Percentiles rank a stretch among this genome's conserved stretches.
Evolutionary conservation across 92 coral and sea anemone genomes (phyloP).

Genomic region (Blastomussa wellsi): DNA sequence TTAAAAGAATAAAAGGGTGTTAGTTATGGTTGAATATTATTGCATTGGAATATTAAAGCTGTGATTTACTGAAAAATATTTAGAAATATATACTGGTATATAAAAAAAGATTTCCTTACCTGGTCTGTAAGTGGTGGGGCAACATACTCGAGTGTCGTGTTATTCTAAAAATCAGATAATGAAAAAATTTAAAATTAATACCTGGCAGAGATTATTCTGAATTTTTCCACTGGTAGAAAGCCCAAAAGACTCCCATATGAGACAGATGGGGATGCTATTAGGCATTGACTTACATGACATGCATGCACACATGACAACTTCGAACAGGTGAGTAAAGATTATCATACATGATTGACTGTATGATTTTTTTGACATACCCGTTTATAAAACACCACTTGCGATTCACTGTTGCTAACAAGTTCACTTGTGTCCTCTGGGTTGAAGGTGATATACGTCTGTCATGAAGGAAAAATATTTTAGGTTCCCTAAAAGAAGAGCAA

Average conservation of each 20-base stretch:
- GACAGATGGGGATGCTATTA: too few relatives aligned
- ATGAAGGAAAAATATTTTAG: background rate
- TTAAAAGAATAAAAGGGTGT: too few relatives aligned
- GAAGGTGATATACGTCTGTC: constrained; percentile 82
- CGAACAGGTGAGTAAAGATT: too few relatives aligned
- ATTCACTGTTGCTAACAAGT: constrained; percentile 92
- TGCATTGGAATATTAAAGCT: too few relatives aligned
- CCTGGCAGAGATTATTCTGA: background rate
- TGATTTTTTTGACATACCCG: constrained; percentile 64
- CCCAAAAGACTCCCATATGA: too few relatives aligned
- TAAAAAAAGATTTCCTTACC: constrained; percentile 43
- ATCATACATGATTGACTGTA: background rate
- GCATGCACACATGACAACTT: too few relatives aligned
- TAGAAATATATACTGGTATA: background rate
- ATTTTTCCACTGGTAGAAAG: background rate
- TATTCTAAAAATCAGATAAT: constrained; percentile 51
- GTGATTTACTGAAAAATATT: too few relatives aligned
- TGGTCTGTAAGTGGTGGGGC: constrained; percentile 96
- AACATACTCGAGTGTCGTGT: constrained; percentile 68
- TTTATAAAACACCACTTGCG: constrained; percentile 88
- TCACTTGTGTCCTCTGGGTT: constrained; percentile 86
- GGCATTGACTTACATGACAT: too few relatives aligned
- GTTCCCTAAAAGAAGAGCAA: too few relatives aligned
- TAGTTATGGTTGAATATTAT: background rate
- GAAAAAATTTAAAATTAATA: background rate